Percentiles rank a stretch among this genome's conserved stretches.
Conservation (phyloP, 2,888 invertebrate genomes). For the Euphydryas editha region DNA sequence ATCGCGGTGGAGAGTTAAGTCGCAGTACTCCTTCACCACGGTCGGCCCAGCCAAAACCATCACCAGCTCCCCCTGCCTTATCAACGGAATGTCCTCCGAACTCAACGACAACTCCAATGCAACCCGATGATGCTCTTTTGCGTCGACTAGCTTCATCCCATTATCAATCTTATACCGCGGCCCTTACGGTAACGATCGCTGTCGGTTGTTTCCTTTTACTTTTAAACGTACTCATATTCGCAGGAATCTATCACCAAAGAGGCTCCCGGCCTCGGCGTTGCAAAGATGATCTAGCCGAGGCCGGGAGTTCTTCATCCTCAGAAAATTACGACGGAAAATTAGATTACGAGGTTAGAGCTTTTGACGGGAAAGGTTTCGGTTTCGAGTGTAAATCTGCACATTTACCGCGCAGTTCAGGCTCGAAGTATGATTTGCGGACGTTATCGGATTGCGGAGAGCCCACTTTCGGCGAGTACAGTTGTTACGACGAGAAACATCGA, state of each 20-base stretch:
- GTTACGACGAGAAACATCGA: slow-evolving; percentile 85
- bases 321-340: slow-evolving; percentile 85
- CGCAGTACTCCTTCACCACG: slow-evolving; percentile 74
- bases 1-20: slow-evolving; percentile 56
- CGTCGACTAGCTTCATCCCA: slow-evolving; percentile 91
- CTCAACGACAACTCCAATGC: slow-evolving; percentile 68
- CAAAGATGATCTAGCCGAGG: slow-evolving; percentile 90
- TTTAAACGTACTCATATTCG: slow-evolving; percentile 93
- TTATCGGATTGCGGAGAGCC: slow-evolving; percentile 81
- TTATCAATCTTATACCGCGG: slow-evolving; percentile 95
- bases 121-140: slow-evolving; percentile 87
- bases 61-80: slow-evolving; percentile 71
- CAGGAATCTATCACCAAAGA: slow-evolving; percentile 93
- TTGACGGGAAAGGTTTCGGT: slow-evolving; percentile 81
- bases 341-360: slow-evolving; percentile 79
- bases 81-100: slow-evolving; percentile 91
- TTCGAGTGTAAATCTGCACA: slow-evolving; percentile 84
- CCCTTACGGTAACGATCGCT: slow-evolving; percentile 93
- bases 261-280: slow-evolving; percentile 88
- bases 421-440: slow-evolving; percentile 79
- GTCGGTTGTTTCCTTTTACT: slow-evolving; percentile 92
- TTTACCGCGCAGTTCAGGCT: slow-evolving; percentile 73
- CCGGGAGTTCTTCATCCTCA: slow-evolving; percentile 87
- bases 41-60: slow-evolving; percentile 69
- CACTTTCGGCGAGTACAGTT: slow-evolving; percentile 86